Conservation (phyloP, 2,888 invertebrate species). For the Hipparchia semele region DNA sequence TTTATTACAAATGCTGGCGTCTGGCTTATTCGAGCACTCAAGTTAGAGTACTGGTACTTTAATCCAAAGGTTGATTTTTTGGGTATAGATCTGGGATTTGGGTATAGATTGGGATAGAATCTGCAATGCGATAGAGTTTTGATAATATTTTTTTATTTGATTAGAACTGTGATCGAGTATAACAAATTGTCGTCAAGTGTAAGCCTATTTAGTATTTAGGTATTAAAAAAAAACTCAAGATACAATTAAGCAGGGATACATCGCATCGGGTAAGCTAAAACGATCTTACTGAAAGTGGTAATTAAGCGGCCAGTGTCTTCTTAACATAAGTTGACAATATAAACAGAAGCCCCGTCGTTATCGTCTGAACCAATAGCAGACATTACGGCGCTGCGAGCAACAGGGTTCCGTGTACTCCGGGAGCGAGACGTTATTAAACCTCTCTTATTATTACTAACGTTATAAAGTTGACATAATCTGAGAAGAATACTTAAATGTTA, state of each 20-base stretch:
- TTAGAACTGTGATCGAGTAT: too few species aligned
- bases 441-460: slow-evolving; percentile 5
- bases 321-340: slow-evolving; percentile 33
- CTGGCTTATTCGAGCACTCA: slow-evolving; percentile 3
- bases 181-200: too few species aligned
- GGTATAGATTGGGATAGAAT: not conserved
- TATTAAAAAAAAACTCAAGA: too few species aligned
- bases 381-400: slow-evolving; percentile 35
- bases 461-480: slow-evolving; percentile 9
- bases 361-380: slow-evolving; percentile 39
- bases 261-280: not conserved
- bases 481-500: slow-evolving; percentile 15
- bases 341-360: slow-evolving; percentile 31
- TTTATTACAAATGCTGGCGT: slow-evolving; percentile 10
- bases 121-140: too few species aligned
- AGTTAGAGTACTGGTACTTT: not conserved
- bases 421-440: slow-evolving; percentile 10
- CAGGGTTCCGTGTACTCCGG: slow-evolving; percentile 31
- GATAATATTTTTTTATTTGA: too few species aligned
- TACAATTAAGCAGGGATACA: too few species aligned
- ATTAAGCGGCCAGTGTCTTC: slow-evolving; percentile 33
- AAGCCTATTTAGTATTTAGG: too few species aligned
- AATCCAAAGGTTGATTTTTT: not conserved
- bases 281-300: not conserved
- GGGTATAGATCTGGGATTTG: too few species aligned